Base-by-base conservation (phyloP, 2,888 invertebrate genomes). In the Caenorhabditis japonica region DNA sequence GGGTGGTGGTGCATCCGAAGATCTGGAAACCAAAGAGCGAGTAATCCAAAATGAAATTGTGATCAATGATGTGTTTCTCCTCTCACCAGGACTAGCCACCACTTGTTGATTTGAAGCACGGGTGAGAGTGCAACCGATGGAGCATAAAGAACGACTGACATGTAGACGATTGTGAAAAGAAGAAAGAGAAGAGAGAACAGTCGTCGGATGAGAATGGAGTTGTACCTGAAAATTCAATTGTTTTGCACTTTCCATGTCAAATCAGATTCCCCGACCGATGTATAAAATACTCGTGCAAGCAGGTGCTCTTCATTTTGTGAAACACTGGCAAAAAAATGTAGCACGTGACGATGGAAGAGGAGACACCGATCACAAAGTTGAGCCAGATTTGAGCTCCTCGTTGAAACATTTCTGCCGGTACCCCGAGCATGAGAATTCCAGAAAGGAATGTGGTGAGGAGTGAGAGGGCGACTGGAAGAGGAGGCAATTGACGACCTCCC, bases 341-440 rank as follows among this genome's bases (percentile, higher is more conserved):
- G 23, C 76, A 79, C 4, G 83, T 84, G 47, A 77, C 62, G 12
- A 80, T 44, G 1, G 82, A 83, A 2, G 83, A 80, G 41, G 72
- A 58, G 3, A 76, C 81, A n/a, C 84, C 84, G 27, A 83, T 77
- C 10, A 76, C 75, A 46, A 83, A 83, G 44, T 83, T 83, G 27
- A 84, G 34, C 84, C 84, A 84, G 64, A 83, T 83, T 44, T 83
- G 81, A 30, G 77, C 62, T 74, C 84, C 84, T 70, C 83, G 43
- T 39, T 82, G 78, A 43, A 80, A 84, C 69, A 84, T 80, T 55
- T 84, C 84, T 7, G 84, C 84, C 1, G 84, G 84, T 4, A 83
- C 77, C 8, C 82, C 84, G 4, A 84, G 74, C 83, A 84, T 82
- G n/a, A 83, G 62, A 70, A 84, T 82, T 27, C 84, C 83, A 4